phyloP scores from a whole-genome alignment of 2,113 vertebrate genomes.

The Sebastes schlegelii region DNA sequence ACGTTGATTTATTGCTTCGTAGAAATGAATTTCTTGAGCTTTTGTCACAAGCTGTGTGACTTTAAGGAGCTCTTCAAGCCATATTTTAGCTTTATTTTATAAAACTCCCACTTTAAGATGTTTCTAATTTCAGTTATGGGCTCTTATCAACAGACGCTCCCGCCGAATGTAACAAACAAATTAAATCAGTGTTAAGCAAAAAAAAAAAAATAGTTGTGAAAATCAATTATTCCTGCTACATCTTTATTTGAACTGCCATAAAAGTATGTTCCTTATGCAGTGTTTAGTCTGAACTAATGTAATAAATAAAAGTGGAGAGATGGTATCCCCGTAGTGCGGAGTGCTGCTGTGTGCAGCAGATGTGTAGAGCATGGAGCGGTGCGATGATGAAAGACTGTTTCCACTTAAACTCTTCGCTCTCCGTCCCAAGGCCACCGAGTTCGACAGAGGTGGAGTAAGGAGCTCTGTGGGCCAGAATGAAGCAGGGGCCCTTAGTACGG shows the following conservation, averaged over 20 bases:
- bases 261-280: not conserved
- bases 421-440: slow-evolving; percentile 75
- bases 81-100: no score
- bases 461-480: slow-evolving; percentile 62
- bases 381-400: slow-evolving; percentile 78
- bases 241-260: not conserved
- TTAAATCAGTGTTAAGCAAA: no score
- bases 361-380: slow-evolving; percentile 62
- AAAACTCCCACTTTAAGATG: no score
- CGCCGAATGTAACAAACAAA: no score
- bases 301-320: slow-evolving; percentile 14
- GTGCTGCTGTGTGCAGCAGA: slow-evolving; percentile 70
- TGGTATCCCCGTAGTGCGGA: slow-evolving; percentile 46
- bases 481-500: slow-evolving; percentile 61
- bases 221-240: not conserved
- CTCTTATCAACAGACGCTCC: no score
- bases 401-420: slow-evolving; percentile 76
- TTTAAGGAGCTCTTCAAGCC: not conserved
- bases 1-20: slow-evolving; percentile 29
- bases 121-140: no score
- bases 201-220: not conserved
- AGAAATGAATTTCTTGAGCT: not conserved
- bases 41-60: slow-evolving; percentile 1
- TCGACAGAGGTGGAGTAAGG: slow-evolving; percentile 71
- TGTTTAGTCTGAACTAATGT: not conserved